A percentile compares a stretch with the other conserved stretches of the same genome.
phyloP scores from a whole-genome alignment of 92 coral and sea anemone genomes.

The Siderastrea radians region DNA sequence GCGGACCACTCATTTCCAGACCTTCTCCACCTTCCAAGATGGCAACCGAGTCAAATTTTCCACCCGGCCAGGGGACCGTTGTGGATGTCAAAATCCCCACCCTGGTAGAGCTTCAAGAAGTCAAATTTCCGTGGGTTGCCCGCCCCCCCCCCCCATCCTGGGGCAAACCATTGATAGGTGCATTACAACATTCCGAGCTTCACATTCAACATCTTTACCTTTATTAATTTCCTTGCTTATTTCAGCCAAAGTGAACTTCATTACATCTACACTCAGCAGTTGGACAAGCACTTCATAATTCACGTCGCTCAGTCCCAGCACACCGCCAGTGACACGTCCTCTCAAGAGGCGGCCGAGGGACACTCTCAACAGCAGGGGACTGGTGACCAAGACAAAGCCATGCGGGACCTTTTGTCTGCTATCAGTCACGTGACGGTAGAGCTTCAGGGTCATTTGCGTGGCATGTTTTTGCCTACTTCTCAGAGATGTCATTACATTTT shows the following conservation, averaged over 20 bases:
- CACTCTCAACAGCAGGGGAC: constrained; percentile 66
- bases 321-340: constrained; percentile 71
- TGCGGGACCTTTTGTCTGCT: constrained; percentile 84
- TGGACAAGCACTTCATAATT: constrained; percentile 91
- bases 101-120: too few relatives aligned
- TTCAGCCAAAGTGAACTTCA: constrained; percentile 90
- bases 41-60: too few relatives aligned
- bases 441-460: constrained; percentile 90
- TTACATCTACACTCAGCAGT: constrained; percentile 89
- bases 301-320: constrained; percentile 80
- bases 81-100: too few relatives aligned
- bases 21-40: too few relatives aligned
- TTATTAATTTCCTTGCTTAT: background rate
- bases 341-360: constrained; percentile 82
- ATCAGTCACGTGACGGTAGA: constrained; percentile 87
- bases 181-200: background rate
- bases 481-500: constrained; percentile 99
- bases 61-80: too few relatives aligned
- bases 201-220: background rate
- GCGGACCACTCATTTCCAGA: too few relatives aligned
- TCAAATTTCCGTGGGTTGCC: too few relatives aligned
- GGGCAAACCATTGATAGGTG: too few relatives aligned
- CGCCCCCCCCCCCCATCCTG: too few relatives aligned
- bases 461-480: constrained; percentile 95
- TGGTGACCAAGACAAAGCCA: constrained; percentile 83